These are phyloP conservation scores for Xiphydria camelus DNA, from an alignment of 2,888 invertebrate species.

Conservation along the genomic window DNA sequence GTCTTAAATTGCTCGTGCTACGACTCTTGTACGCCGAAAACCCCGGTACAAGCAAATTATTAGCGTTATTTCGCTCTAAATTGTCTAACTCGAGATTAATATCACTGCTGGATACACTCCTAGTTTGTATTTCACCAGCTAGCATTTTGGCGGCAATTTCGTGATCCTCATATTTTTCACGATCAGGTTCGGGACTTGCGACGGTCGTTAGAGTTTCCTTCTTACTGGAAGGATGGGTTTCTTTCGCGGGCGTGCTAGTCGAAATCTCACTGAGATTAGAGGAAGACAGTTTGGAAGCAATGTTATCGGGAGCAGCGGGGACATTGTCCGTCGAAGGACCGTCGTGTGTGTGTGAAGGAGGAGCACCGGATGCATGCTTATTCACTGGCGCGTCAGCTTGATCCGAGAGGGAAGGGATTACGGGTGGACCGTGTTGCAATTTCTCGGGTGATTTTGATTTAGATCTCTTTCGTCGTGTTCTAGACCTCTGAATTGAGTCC, in stretches of 20 bases:
- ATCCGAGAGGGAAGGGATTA: neutral
- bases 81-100: conserved; percentile 21
- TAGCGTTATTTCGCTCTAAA: conserved; percentile 12
- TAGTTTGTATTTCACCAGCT: neutral
- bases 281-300: neutral
- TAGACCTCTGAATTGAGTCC: conserved; percentile 28
- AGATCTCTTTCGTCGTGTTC: conserved; percentile 24
- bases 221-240: neutral
- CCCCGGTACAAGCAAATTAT: conserved; percentile 17
- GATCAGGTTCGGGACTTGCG: neutral
- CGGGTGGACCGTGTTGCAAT: neutral
- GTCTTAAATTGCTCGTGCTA: conserved; percentile 33
- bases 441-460: conserved; percentile 37
- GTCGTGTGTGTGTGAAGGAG: too few species aligned
- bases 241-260: neutral
- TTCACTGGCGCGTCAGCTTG: neutral
- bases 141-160: conserved; percentile 13
- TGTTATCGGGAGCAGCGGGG: neutral
- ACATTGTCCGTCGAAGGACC: too few species aligned
- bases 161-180: neutral
- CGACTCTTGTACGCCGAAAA: conserved; percentile 30
- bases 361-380: neutral
- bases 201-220: neutral
- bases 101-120: neutral
- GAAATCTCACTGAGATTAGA: neutral